Evolutionary conservation across 2,113 vertebrate species (phyloP), one percentile per base, ranked within the genome.

Genomic region (Thunnus thynnus): DNA sequence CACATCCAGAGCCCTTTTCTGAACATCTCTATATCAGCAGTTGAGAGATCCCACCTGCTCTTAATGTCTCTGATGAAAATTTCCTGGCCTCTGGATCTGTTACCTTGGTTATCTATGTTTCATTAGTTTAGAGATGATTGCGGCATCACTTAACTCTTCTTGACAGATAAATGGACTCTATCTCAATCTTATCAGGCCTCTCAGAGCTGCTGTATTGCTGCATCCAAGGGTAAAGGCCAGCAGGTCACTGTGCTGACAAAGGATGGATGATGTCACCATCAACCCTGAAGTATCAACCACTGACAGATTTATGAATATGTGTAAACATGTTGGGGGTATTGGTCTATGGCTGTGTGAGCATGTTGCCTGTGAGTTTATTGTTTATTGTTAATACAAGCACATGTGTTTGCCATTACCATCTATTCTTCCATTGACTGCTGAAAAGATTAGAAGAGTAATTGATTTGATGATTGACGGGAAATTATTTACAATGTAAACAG

Each of bases 91-190:
- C 57, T 32, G 47, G 62, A 77, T 80, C 58, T 8, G 57, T 72
- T 80, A 83, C 77, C 77, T 57, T 58, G 85, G 82, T 87, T 87
- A 77, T 89, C 84, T 63, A 27, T 62, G 69, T 79, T 88, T 80
- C 80, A 80, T 90, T 86, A 70, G 80, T 86, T 80, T 75, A 84
- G 78, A 85, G 77, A 72, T 64, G 82, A 83, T 78, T 72, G 84
- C 63, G n/a, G 85, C 78, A 66, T 78, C 75, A 72, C 82, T 89
- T 82, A 80, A 63, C 87, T 63, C 72, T 72, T 87, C 76, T 82
- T 81, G 87, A 89, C 12, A 4, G 72, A 80, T 91, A 69, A 87
- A 91, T 87, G 83, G 83, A 84, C 78, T 83, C 60, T 13, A n/a
- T 74, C 60, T 80, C 57, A 77, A 67, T 85, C 73, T 82, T 65